These are phyloP conservation scores for Oncopodura yosiiana DNA, from an alignment of 1,140 invertebrate genomes.

Conservation along the genomic window DNA sequence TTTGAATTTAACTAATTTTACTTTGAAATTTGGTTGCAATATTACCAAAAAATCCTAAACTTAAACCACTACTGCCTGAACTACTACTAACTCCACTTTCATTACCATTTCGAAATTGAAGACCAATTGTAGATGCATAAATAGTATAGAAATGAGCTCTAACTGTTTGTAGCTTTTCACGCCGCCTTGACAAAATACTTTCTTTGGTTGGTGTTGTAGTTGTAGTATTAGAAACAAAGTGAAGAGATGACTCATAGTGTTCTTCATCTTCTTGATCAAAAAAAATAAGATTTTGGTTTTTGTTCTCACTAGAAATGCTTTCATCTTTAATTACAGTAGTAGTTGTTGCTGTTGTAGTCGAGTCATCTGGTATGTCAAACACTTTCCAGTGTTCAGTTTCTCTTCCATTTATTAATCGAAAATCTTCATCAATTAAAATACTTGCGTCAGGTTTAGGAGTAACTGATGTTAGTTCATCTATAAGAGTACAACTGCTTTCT, in stretches of 20 bases:
- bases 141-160: slow-evolving; percentile 47
- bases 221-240: background rate
- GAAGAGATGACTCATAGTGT: too few relatives aligned
- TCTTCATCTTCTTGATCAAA: too few relatives aligned
- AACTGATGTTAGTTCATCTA: slow-evolving; percentile 25
- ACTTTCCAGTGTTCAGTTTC: too few relatives aligned
- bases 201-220: slow-evolving; percentile 7
- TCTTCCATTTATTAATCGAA: slow-evolving; percentile 3
- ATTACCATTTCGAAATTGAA: slow-evolving; percentile 45
- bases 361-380: background rate
- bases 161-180: slow-evolving; percentile 48
- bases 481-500: slow-evolving; percentile 31
- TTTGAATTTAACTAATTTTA: too few relatives aligned
- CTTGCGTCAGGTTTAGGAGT: slow-evolving; percentile 12
- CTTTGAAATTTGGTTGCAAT: slow-evolving; percentile 52
- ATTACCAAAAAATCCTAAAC: slow-evolving; percentile 48
- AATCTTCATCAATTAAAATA: slow-evolving; percentile 7
- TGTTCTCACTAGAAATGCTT: too few relatives aligned
- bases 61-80: slow-evolving; percentile 40
- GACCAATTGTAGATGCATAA: slow-evolving; percentile 47
- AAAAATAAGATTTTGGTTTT: too few relatives aligned
- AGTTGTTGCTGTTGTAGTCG: background rate
- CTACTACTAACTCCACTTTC: slow-evolving; percentile 29
- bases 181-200: slow-evolving; percentile 39
- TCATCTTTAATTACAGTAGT: background rate